Evolutionary conservation across 2,888 invertebrate genomes (phyloP).

Genomic region (Noctuana brunneofusca): DNA sequence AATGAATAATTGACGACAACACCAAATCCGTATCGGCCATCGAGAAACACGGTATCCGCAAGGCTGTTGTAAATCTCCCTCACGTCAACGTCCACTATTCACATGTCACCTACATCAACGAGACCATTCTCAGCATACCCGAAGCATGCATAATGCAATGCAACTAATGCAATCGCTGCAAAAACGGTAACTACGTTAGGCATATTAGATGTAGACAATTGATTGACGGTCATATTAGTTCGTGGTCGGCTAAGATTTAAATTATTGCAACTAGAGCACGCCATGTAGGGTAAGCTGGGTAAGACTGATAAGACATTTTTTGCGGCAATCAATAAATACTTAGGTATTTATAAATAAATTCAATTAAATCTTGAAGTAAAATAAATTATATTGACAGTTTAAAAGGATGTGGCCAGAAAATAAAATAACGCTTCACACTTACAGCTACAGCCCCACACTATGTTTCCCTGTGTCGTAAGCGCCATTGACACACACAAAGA

Average conservation of each 20-base stretch:
- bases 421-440: too few relatives aligned
- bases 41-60: neutral
- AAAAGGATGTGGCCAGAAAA: too few relatives aligned
- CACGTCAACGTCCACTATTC: constrained; percentile 11
- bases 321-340: neutral
- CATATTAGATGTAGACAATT: constrained; percentile 24
- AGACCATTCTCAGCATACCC: constrained; percentile 13
- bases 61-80: constrained; percentile 14
- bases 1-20: neutral
- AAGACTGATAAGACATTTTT: too few relatives aligned
- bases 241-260: neutral
- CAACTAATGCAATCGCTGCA: constrained; percentile 14
- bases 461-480: too few relatives aligned
- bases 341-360: constrained; percentile 1
- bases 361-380: neutral
- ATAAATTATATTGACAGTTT: neutral
- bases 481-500: too few relatives aligned
- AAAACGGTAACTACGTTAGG: constrained; percentile 29
- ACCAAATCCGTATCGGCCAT: neutral
- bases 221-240: constrained; percentile 12
- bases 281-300: constrained; percentile 1
- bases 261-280: constrained; percentile 13
- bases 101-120: constrained; percentile 26
- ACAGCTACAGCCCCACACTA: too few relatives aligned
- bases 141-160: constrained; percentile 6